Conservation (phyloP, 1,140 invertebrate species). For the Hermetia illucens region DNA sequence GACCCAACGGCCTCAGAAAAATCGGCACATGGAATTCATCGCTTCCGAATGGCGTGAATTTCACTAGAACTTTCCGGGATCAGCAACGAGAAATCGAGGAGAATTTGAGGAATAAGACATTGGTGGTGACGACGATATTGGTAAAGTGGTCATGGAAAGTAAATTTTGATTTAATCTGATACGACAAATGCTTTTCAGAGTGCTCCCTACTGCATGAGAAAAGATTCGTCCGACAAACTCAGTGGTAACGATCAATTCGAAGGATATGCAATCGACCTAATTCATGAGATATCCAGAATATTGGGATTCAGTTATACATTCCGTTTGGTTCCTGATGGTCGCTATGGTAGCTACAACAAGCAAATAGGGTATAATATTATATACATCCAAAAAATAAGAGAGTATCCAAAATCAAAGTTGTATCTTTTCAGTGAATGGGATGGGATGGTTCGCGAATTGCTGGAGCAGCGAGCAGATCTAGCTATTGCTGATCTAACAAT, state of each 20-base stretch:
- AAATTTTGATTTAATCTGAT: no score
- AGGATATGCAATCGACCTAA: constrained; percentile 75
- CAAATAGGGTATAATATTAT: constrained; percentile 37
- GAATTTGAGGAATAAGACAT: constrained; percentile 81
- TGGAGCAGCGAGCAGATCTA: constrained; percentile 80
- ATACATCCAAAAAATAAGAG: neutral
- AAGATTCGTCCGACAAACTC: constrained; percentile 62
- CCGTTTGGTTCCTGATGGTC: constrained; percentile 61
- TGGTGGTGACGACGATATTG: constrained; percentile 81
- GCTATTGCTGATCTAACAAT: constrained; percentile 90
- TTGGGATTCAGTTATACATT: constrained; percentile 86
- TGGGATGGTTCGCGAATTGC: constrained; percentile 83
- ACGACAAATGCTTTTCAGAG: constrained; percentile 42
- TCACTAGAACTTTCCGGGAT: constrained; percentile 73
- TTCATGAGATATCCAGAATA: constrained; percentile 74
- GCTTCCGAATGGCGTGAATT: constrained; percentile 61
- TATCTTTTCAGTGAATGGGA: constrained; percentile 62
- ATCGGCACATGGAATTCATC: constrained; percentile 82
- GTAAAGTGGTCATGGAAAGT: no score
- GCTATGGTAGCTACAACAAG: constrained; percentile 64
- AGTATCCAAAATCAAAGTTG: neutral
- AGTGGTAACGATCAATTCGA: constrained; percentile 78
- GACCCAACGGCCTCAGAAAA: constrained; percentile 61
- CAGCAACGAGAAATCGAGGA: constrained; percentile 71
- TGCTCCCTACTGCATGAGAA: constrained; percentile 83